A percentile compares a stretch with the other conserved stretches of the same genome.
phyloP scores from a whole-genome alignment of 2,113 vertebrate species.

The Meles meles region DNA sequence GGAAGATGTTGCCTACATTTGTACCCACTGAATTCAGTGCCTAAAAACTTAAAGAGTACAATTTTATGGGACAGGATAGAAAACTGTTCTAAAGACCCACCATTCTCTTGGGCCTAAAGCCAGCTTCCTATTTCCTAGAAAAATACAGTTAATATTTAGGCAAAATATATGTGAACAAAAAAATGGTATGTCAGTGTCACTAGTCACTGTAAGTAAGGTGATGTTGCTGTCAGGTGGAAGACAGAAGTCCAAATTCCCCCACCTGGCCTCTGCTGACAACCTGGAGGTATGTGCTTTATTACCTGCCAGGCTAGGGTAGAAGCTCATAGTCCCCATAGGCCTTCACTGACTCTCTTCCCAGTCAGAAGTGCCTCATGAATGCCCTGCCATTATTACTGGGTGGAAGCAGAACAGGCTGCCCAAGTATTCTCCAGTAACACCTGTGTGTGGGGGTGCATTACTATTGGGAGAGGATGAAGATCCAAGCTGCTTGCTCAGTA shows the following conservation, averaged over 20 bases:
- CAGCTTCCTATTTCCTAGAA: background rate
- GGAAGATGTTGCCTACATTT: background rate
- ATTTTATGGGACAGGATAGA: background rate
- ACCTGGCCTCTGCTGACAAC: background rate
- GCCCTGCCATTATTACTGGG: background rate
- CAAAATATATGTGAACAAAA: background rate
- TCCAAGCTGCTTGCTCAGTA: background rate
- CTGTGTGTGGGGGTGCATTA: background rate
- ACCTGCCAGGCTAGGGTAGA: background rate
- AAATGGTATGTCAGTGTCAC: background rate
- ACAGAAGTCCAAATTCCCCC: background rate
- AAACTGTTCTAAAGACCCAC: background rate
- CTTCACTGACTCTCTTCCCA: background rate
- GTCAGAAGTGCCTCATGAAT: background rate
- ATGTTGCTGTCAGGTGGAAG: background rate
- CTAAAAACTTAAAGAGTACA: background rate
- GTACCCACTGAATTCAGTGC: background rate
- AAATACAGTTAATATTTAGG: slow-evolving; percentile 20
- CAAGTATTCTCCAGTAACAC: background rate
- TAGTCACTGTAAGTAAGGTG: background rate
- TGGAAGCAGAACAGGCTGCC: background rate
- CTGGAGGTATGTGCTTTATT: background rate
- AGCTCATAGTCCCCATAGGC: background rate
- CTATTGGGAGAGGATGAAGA: background rate
- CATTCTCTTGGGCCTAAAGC: background rate